phyloP scores from a whole-genome alignment of 2,113 vertebrate species.

The Colaptes auratus region DNA sequence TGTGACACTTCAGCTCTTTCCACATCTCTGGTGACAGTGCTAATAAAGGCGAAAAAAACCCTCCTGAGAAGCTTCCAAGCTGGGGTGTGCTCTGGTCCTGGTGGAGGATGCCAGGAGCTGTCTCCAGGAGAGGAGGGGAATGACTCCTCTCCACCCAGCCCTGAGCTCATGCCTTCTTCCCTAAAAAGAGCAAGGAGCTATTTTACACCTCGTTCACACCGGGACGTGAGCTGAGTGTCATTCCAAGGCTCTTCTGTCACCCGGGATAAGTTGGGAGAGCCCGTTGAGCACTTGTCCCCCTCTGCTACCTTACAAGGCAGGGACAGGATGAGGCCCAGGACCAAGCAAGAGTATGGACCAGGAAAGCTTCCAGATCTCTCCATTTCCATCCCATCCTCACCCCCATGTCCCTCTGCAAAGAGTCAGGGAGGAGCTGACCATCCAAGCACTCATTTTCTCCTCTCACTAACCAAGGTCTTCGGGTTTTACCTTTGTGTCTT shows the following conservation, averaged over 20 bases:
- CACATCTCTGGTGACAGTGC: neutral
- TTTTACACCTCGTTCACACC: constrained; percentile 50
- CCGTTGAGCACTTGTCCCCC: neutral
- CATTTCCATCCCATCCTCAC: neutral
- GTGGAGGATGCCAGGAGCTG: neutral
- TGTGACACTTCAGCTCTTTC: neutral
- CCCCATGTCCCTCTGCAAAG: accelerated
- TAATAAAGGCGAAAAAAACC: constrained; percentile 10
- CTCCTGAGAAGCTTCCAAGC: neutral
- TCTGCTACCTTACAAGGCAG: constrained; percentile 52
- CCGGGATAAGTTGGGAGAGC: neutral
- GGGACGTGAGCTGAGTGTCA: constrained; percentile 7
- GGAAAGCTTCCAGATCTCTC: neutral
- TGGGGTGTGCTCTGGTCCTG: neutral
- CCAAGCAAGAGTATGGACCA: neutral
- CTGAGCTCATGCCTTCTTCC: neutral
- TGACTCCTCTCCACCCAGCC: neutral
- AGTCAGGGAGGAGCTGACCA: accelerated
- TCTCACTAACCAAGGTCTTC: neutral
- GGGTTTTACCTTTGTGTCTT: neutral
- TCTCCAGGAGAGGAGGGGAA: accelerated
- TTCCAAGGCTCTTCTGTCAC: constrained; percentile 54
- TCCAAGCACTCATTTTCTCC: accelerated
- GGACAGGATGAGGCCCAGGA: neutral
- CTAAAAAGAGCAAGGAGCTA: constrained; percentile 60